These are phyloP conservation scores for Notarius lentiginosus DNA, from an alignment of 2,113 vertebrate species.

Conservation along the genomic window DNA sequence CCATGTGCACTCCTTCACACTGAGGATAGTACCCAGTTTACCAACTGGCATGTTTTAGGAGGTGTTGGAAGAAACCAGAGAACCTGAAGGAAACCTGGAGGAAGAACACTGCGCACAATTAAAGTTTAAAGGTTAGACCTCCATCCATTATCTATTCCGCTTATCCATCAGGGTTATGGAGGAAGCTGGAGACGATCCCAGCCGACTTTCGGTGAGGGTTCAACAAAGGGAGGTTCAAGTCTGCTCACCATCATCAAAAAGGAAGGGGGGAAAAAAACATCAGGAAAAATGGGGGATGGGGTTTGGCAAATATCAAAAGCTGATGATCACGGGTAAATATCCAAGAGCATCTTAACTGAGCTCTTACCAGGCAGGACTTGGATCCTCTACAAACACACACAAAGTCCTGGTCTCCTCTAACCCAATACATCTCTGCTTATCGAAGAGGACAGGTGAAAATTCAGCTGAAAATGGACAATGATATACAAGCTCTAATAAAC, in stretches of 20 bases:
- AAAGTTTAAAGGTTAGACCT: not conserved
- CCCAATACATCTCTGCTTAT: conserved; percentile 50
- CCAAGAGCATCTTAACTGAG: conserved; percentile 26
- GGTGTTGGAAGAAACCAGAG: not conserved
- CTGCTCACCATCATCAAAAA: not conserved
- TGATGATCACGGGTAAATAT: conserved; percentile 16
- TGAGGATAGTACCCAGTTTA: not conserved
- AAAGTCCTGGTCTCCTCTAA: conserved; percentile 53
- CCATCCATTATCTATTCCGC: too few species aligned
- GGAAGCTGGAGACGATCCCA: too few species aligned
- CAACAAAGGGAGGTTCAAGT: not conserved
- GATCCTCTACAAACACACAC: conserved; percentile 33
- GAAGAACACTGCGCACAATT: not conserved
- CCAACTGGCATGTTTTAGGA: not conserved
- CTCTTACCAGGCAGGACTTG: conserved; percentile 13
- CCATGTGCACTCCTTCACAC: not conserved
- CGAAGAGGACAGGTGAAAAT: conserved; percentile 53
- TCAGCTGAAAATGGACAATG: conserved; percentile 48
- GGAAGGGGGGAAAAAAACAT: not conserved
- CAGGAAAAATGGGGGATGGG: not conserved
- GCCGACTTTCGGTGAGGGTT: too few species aligned
- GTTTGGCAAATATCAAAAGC: conserved; percentile 11
- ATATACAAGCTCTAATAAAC: not conserved
- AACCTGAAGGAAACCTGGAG: not conserved
- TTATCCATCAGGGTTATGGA: too few species aligned